Evolutionary conservation across 2,113 vertebrate genomes (phyloP).

Genomic region (Phaethornis superciliosus): DNA sequence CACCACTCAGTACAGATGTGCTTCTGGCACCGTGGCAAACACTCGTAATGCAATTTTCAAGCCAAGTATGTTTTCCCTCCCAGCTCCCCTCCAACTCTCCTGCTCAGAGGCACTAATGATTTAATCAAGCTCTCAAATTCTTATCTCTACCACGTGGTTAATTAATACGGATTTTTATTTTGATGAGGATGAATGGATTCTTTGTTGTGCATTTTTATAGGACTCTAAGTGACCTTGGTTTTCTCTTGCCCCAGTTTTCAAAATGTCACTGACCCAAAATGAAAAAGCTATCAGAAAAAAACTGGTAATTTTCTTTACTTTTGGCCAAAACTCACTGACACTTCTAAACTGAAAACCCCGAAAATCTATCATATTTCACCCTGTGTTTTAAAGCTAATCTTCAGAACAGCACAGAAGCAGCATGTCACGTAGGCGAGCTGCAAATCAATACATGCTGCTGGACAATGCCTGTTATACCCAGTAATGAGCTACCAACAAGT

Average conservation of each 20-base stretch:
- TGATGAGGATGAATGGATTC: slow-evolving; percentile 75
- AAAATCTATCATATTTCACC: background rate
- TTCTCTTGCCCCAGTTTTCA: slow-evolving; percentile 76
- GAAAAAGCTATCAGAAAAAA: slow-evolving; percentile 38
- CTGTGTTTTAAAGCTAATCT: background rate
- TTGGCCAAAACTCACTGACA: slow-evolving; percentile 4
- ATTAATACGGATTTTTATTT: slow-evolving; percentile 79
- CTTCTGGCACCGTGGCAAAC: background rate
- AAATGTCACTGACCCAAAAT: slow-evolving; percentile 73
- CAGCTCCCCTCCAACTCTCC: background rate
- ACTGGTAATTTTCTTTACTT: background rate
- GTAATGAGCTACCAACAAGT: slow-evolving; percentile 48
- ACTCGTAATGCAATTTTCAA: background rate
- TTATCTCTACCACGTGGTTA: slow-evolving; percentile 65
- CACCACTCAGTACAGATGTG: background rate
- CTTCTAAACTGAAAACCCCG: background rate
- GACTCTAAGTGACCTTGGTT: slow-evolving; percentile 64
- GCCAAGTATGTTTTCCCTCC: slow-evolving; percentile 1
- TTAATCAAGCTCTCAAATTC: slow-evolving; percentile 65
- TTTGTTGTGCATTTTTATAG: slow-evolving; percentile 76
- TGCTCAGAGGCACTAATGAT: slow-evolving; percentile 53
- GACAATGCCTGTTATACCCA: slow-evolving; percentile 18
- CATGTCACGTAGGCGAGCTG: background rate
- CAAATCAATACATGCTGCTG: slow-evolving; percentile 41
- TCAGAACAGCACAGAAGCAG: background rate